Evolutionary conservation across 2,797 vertebrate species (phyloP).

Genomic region (Xenopus petersii): DNA sequence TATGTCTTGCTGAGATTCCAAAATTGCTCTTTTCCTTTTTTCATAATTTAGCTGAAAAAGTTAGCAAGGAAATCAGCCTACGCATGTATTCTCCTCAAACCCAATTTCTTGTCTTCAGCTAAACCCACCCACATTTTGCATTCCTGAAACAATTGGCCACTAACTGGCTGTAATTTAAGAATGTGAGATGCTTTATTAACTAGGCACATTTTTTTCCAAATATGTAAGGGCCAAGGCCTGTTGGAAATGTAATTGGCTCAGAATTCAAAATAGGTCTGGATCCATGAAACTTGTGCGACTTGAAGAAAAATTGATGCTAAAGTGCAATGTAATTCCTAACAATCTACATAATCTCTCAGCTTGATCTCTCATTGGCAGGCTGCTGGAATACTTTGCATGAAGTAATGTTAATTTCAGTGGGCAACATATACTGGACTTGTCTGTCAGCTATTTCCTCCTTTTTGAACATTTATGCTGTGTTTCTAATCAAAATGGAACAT

Average conservation of each 20-base stretch:
- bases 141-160: slow-evolving; percentile 58
- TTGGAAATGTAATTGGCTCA: slow-evolving; percentile 56
- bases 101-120: slow-evolving; percentile 39
- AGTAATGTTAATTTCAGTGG: neutral
- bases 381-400: neutral
- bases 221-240: slow-evolving; percentile 57
- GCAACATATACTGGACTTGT: too few species aligned
- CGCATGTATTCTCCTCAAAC: slow-evolving; percentile 51
- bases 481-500: too few species aligned
- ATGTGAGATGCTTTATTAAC: slow-evolving; percentile 59
- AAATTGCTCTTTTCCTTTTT: too few species aligned
- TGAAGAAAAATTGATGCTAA: slow-evolving; percentile 6
- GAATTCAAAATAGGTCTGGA: slow-evolving; percentile 42
- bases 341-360: slow-evolving; percentile 14
- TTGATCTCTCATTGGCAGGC: neutral
- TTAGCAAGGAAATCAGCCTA: slow-evolving; percentile 23
- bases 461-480: too few species aligned
- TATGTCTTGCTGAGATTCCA: too few species aligned
- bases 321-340: slow-evolving; percentile 3
- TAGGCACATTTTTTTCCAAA: slow-evolving; percentile 56
- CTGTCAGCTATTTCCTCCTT: too few species aligned
- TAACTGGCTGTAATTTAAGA: slow-evolving; percentile 58
- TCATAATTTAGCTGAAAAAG: neutral
- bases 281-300: slow-evolving; percentile 56
- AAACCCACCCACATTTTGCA: slow-evolving; percentile 37